These are phyloP conservation scores for Rhabdophis nuchalis DNA, from an alignment of 2,797 vertebrate genomes.

Conservation along the genomic window DNA sequence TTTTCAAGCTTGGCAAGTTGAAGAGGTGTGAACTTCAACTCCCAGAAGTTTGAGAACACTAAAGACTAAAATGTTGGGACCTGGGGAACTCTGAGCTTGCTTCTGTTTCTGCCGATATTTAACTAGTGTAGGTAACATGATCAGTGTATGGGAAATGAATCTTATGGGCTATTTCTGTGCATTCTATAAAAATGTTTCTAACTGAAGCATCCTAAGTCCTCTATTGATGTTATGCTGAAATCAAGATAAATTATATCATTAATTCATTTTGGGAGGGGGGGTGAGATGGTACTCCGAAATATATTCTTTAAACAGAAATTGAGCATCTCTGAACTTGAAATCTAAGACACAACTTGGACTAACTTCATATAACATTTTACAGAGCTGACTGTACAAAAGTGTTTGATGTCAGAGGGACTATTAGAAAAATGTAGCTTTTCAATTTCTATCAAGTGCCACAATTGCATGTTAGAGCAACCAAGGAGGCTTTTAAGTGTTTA, in stretches of 20 bases:
- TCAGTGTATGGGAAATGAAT: not conserved
- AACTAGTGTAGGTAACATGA: not conserved
- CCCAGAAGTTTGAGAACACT: not conserved
- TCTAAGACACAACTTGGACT: not conserved
- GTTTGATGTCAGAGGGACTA: constrained; percentile 8
- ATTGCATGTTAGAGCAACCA: constrained; percentile 48
- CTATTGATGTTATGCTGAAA: not conserved
- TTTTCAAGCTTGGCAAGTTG: not conserved
- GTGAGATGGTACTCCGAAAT: not conserved
- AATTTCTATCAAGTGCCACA: constrained; percentile 58
- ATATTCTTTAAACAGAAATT: not conserved
- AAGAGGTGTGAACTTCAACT: not conserved
- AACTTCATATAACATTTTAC: not conserved
- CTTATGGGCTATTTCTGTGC: not conserved
- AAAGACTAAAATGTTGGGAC: not conserved
- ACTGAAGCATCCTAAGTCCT: not conserved
- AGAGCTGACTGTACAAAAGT: not conserved
- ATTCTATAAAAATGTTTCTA: not conserved
- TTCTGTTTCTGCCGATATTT: not conserved
- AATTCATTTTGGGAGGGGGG: not conserved
- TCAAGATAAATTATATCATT: not conserved
- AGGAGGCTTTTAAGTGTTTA: constrained; percentile 58
- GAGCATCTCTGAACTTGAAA: not conserved
- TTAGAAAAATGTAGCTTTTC: constrained; percentile 33
- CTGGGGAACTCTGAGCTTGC: not conserved